Base-by-base conservation (phyloP, 1,140 invertebrate genomes). In the Sycophaga agraensis region DNA sequence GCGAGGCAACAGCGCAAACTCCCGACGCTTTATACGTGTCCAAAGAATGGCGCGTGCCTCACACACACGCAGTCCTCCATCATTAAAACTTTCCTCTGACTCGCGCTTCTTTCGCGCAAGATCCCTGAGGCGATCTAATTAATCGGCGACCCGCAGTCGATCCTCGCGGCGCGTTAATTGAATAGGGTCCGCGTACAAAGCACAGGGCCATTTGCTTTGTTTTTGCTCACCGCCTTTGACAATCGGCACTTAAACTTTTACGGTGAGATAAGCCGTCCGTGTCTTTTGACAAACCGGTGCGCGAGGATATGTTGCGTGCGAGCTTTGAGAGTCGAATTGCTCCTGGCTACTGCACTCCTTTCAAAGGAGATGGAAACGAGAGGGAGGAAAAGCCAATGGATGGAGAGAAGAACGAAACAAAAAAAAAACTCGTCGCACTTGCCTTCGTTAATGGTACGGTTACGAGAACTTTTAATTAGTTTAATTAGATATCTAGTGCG, bases 111-210 rank as follows among this genome's bases (percentile, higher is more conserved):
- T n/a, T 31, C 28, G 28, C 4, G 5, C 28, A 31, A 4, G 28
- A 31, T 31, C 4, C 28, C 5, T 11, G 59, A 37, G 24, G 66
- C 68, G 72, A 71, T 76, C 76, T 76, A 76, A 76, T 76, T 78
- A 78, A 74, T 75, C 73, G 73, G 61, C 70, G 69, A 72, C 40
- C 69, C 69, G 73, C 73, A n/a, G n/a, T n/a, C n/a, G n/a, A n/a
- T n/a, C n/a, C n/a, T n/a, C n/a, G n/a, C n/a, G n/a, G n/a, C n/a
- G n/a, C n/a, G n/a, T n/a, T n/a, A n/a, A n/a, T n/a, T n/a, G n/a
- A n/a, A n/a, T n/a, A n/a, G n/a, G n/a, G n/a, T 21, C 14, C 31
- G 22, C 31, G n/a, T 24, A n/a, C n/a, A n/a, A n/a, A n/a, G n/a
- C n/a, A n/a, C n/a, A n/a, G n/a, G n/a, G n/a, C n/a, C n/a, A n/a